These are phyloP conservation scores for Otus sunia DNA, from an alignment of 2,113 vertebrate genomes.

Conservation along the genomic window DNA sequence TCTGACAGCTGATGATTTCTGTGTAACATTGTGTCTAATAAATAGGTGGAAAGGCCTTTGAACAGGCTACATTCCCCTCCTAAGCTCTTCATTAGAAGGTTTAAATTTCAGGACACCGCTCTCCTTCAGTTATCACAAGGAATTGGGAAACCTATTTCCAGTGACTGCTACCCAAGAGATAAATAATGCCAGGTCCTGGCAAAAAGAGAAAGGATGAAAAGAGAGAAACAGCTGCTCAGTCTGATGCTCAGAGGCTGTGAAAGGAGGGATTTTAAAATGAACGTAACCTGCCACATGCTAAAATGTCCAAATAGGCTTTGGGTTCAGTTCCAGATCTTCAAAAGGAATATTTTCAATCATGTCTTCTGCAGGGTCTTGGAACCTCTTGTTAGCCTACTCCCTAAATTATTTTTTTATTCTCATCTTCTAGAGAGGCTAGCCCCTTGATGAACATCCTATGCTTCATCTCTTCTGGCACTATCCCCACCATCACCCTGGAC, in stretches of 20 bases:
- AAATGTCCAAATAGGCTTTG: not conserved
- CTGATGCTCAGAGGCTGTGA: not conserved
- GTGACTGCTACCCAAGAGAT: not conserved
- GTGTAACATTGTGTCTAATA: not conserved
- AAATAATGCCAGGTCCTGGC: not conserved
- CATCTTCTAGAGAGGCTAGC: not conserved
- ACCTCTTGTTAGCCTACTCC: not conserved
- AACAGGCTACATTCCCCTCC: not conserved
- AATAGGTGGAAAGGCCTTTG: slow-evolving; percentile 36
- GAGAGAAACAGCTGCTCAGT: not conserved
- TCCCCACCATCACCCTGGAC: not conserved
- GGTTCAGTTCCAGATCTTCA: not conserved
- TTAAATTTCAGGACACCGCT: slow-evolving; percentile 2
- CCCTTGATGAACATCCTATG: not conserved
- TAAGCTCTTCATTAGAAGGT: slow-evolving; percentile 24
- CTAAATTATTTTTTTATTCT: not conserved
- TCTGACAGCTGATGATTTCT: slow-evolving; percentile 5
- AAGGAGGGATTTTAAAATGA: not conserved
- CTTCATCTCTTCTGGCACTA: not conserved
- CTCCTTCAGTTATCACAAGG: not conserved
- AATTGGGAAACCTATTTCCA: not conserved
- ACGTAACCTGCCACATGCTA: not conserved
- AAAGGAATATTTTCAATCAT: not conserved
- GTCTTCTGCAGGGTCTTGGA: not conserved
- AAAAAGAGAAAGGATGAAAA: not conserved